These are phyloP conservation scores for Triops cancriformis DNA, from an alignment of 1,140 invertebrate genomes.

Conservation along the genomic window DNA sequence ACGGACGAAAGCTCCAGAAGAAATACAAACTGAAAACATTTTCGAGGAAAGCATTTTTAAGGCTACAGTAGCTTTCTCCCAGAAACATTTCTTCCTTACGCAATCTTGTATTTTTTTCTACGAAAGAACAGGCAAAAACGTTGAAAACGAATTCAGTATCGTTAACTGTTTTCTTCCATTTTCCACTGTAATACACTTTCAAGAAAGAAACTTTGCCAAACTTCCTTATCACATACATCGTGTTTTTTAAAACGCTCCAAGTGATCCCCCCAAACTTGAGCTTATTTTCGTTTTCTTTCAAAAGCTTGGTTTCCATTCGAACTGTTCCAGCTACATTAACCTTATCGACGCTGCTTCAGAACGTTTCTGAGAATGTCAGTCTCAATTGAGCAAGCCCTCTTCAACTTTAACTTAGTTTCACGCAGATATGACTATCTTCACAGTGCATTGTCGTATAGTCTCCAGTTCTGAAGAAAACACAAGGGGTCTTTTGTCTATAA, in stretches of 20 bases:
- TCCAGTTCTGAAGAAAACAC: too few relatives aligned
- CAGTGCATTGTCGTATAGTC: too few relatives aligned
- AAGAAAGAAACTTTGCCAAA: neutral
- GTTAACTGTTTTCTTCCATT: neutral
- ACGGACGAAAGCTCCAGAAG: neutral
- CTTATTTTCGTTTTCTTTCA: neutral
- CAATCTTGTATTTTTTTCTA: too few relatives aligned
- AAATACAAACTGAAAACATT: neutral
- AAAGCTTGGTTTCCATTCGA: conserved; percentile 6
- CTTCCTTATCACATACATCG: neutral
- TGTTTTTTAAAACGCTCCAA: neutral
- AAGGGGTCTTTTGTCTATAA: too few relatives aligned
- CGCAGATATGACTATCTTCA: too few relatives aligned
- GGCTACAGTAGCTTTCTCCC: neutral
- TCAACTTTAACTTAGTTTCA: too few relatives aligned
- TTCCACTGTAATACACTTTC: neutral
- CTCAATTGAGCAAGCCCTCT: too few relatives aligned
- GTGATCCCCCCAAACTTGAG: neutral
- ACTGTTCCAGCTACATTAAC: neutral
- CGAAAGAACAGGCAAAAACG: too few relatives aligned
- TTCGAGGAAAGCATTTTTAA: neutral
- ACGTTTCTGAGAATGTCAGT: too few relatives aligned
- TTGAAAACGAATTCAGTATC: too few relatives aligned
- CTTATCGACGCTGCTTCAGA: neutral
- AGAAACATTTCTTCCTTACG: neutral